Conservation (phyloP, 2,888 invertebrate species). For the Peribatodes rhomboidaria region DNA sequence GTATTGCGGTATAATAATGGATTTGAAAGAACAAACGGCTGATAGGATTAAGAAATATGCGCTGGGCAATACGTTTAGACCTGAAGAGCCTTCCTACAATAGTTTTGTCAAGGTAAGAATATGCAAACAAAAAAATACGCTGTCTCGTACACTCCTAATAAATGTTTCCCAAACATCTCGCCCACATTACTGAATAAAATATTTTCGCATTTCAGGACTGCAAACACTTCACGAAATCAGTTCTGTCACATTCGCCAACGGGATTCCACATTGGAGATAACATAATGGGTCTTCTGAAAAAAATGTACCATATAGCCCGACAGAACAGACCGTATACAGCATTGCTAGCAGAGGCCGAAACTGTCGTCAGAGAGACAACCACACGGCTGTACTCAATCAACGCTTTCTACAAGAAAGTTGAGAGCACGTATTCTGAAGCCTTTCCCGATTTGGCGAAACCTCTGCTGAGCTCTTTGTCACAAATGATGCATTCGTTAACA, state of each 20-base stretch:
- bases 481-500: constrained; percentile 89
- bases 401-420: constrained; percentile 85
- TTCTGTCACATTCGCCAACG: constrained; percentile 57
- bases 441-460: constrained; percentile 94
- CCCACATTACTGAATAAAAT: not conserved
- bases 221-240: constrained; percentile 78
- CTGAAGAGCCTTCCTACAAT: constrained; percentile 80
- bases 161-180: not conserved
- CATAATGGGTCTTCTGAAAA: constrained; percentile 57
- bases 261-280: constrained; percentile 9
- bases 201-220: constrained; percentile 74
- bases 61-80: constrained; percentile 85
- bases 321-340: constrained; percentile 50
- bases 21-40: constrained; percentile 68
- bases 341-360: constrained; percentile 57
- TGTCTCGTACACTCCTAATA: not conserved
- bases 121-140: not conserved
- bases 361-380: constrained; percentile 72
- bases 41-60: constrained; percentile 76
- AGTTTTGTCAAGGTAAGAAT: constrained; percentile 81
- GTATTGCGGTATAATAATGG: constrained; percentile 73
- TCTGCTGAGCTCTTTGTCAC: constrained; percentile 88
- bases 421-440: constrained; percentile 85
- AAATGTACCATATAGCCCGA: constrained; percentile 54
- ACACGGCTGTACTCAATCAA: constrained; percentile 85